Percentiles rank a stretch among this genome's conserved stretches.
These are phyloP conservation scores for Onychostoma macrolepis DNA, from an alignment of 2,113 vertebrate genomes.

Conservation along the genomic window DNA sequence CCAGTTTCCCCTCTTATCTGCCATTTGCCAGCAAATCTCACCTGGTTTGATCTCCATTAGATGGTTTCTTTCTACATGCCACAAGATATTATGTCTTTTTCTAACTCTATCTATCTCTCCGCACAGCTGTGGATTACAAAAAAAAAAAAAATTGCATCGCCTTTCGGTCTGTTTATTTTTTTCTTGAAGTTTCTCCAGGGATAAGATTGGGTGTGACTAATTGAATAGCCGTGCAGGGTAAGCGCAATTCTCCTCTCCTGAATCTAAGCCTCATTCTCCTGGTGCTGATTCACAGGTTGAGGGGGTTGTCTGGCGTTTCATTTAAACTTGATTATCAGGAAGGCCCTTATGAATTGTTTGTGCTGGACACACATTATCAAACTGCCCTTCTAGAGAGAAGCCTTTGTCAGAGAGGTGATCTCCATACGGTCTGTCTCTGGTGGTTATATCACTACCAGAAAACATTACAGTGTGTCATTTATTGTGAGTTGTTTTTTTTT, in stretches of 20 bases:
- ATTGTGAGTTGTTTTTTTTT: background rate
- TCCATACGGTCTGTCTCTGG: background rate
- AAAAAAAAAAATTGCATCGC: constrained; percentile 23
- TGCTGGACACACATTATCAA: constrained; percentile 9
- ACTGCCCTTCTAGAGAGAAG: background rate
- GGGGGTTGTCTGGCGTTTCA: constrained; percentile 11
- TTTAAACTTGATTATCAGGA: constrained; percentile 48
- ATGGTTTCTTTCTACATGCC: constrained; percentile 8
- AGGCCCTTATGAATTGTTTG: constrained; percentile 29
- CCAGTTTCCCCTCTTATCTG: background rate
- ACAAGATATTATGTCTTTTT: constrained; percentile 24
- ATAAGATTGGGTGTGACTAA: constrained; percentile 52
- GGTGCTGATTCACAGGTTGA: constrained; percentile 11
- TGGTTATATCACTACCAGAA: background rate
- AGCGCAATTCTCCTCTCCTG: constrained; percentile 21
- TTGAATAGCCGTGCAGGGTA: constrained; percentile 42
- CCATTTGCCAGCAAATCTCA: constrained; percentile 25
- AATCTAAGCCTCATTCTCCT: background rate
- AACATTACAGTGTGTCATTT: background rate
- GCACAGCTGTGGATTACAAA: background rate
- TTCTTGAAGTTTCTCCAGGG: constrained; percentile 24
- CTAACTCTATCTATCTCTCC: background rate
- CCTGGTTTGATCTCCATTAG: constrained; percentile 16
- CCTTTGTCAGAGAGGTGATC: background rate
- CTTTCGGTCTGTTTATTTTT: constrained; percentile 10